phyloP scores from a whole-genome alignment of 2,797 vertebrate genomes.

The Rallus crepitans region DNA sequence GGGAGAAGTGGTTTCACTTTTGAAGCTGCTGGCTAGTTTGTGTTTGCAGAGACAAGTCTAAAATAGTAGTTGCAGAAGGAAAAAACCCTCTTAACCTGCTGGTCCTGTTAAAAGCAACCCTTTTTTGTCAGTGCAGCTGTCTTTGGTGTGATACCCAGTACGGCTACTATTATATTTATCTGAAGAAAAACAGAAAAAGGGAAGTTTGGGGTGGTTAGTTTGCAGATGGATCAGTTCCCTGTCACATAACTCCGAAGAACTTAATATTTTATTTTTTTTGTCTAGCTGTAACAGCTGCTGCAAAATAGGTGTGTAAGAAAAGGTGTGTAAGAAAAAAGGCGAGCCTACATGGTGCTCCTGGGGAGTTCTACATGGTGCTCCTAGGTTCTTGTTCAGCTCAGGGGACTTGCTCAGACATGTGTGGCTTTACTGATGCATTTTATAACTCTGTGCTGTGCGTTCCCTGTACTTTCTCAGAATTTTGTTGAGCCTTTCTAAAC shows the following conservation, averaged over 20 bases:
- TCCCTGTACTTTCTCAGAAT: neutral
- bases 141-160: neutral
- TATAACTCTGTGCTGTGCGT: neutral
- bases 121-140: neutral
- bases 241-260: neutral
- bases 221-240: neutral
- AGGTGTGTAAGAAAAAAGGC: neutral
- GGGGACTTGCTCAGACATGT: neutral
- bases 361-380: neutral
- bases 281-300: neutral
- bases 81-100: neutral
- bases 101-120: neutral
- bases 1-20: neutral
- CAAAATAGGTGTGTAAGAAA: neutral
- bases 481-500: neutral
- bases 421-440: neutral
- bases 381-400: neutral
- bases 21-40: neutral
- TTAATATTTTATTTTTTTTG: neutral
- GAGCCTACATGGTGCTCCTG: fast-evolving
- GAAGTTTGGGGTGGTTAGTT: neutral
- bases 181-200: neutral
- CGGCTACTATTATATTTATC: neutral
- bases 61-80: neutral
- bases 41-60: neutral